Evolutionary conservation across 2,797 vertebrate species (phyloP), one percentile per base, ranked within the genome.

Genomic region (Coluber constrictor): DNA sequence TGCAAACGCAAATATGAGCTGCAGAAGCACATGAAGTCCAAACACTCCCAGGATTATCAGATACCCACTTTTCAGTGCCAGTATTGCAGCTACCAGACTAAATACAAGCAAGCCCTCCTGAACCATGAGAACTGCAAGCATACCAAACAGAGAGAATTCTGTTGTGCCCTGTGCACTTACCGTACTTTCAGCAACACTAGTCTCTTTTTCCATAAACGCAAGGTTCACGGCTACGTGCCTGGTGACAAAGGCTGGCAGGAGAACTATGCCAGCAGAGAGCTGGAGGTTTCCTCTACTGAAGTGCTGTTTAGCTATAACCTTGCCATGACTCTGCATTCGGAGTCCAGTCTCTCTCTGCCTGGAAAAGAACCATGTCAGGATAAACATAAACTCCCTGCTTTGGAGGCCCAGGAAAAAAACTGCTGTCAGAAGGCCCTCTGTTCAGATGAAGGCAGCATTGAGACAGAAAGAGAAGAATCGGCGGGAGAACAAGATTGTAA

Each of bases 61-160:
- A 95, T 97, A 0, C 97, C 98, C 0, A 2, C 98, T 88, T 98
- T 98, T 88, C 98, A 98, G 94, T 99, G 99, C 96, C 98, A 98
- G 95, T 99, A 99, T 96, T 99, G 99, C 93, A 94, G 97, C 18
- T 99, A 99, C 96, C 98, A 98, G 43, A 99, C 98, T 56, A 98
- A 98, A 94, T 98, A 99, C 96, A 98, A 99, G 51, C 99, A 99
- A 95, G 98, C 99, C 0, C 97, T 99, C 59, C 98, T 98, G 88
- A 99, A 99, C 97, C 99, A 99, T 0, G 99, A 99, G 97, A 99
- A 99, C 98, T 99, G 99, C 97, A 99, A 98, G 96, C 99, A 99
- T 93, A 99, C 99, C 70, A 98, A 98, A 94, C 98, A 98, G 79
- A 98, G 98, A 3, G 98, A 99, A 96, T 99, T 99, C 93, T 96